Conservation (phyloP, 2,113 vertebrate species). For the Oncorhynchus kisutch region DNA sequence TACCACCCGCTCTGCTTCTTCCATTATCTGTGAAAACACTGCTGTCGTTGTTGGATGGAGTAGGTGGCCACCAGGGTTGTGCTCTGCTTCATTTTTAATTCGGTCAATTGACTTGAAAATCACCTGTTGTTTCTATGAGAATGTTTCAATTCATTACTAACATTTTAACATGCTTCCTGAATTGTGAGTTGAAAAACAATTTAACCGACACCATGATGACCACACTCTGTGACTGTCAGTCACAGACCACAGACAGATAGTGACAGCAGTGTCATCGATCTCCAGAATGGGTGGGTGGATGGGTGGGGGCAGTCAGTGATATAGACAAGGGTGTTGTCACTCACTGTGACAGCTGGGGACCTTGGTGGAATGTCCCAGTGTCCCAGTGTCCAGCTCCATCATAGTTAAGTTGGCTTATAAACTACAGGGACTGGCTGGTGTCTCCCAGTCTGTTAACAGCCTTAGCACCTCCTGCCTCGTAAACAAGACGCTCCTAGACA, state of each 20-base stretch:
- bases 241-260: not conserved
- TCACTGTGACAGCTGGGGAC: constrained; percentile 10
- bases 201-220: not conserved
- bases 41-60: constrained; percentile 11
- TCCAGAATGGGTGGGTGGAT: not conserved
- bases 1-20: constrained; percentile 17
- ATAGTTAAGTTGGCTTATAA: not conserved
- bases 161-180: not conserved
- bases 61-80: constrained; percentile 37
- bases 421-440: not conserved
- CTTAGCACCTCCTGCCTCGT: not conserved
- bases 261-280: not conserved
- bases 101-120: not conserved
- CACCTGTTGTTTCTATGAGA: not conserved
- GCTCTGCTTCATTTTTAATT: not conserved
- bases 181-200: not conserved
- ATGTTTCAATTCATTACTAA: not conserved
- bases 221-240: not conserved
- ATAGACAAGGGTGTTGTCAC: constrained; percentile 5
- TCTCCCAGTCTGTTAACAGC: not conserved
- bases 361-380: constrained; percentile 1
- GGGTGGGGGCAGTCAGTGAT: not conserved
- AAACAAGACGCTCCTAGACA: not conserved
- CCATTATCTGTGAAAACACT: constrained; percentile 55
- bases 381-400: not conserved